Conservation (phyloP, 2,113 vertebrate genomes). For the Perognathus longimembris region DNA sequence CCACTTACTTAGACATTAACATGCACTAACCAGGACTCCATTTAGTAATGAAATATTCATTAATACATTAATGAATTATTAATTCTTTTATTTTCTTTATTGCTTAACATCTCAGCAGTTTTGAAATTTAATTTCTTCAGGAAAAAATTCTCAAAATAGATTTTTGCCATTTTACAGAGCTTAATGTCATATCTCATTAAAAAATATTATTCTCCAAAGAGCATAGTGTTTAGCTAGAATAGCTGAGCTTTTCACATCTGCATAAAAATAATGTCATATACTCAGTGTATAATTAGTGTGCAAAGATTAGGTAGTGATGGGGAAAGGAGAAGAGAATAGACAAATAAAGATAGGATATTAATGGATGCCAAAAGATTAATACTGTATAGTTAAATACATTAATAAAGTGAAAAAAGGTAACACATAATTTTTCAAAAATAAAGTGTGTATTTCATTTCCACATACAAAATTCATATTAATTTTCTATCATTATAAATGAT, state of each 20-base stretch:
- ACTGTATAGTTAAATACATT: not conserved
- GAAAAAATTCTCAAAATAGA: conserved; percentile 34
- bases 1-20: conserved; percentile 56
- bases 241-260: not conserved
- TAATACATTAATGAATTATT: conserved; percentile 82
- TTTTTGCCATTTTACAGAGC: conserved; percentile 25
- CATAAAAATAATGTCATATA: not conserved
- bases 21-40: conserved; percentile 57
- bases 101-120: conserved; percentile 74
- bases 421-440: not conserved
- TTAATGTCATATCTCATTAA: conserved; percentile 51
- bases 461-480: not conserved
- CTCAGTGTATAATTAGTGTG: not conserved
- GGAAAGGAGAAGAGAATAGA: not conserved
- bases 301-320: not conserved
- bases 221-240: not conserved
- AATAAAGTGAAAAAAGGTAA: not conserved
- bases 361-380: not conserved
- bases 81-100: conserved; percentile 80
- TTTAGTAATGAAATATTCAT: conserved; percentile 79
- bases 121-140: conserved; percentile 66
- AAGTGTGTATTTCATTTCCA: not conserved
- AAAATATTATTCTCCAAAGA: conserved; percentile 25
- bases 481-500: not conserved
- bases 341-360: not conserved